Base-by-base conservation (phyloP, 2,888 invertebrate species). In the Homarus gammarus region DNA sequence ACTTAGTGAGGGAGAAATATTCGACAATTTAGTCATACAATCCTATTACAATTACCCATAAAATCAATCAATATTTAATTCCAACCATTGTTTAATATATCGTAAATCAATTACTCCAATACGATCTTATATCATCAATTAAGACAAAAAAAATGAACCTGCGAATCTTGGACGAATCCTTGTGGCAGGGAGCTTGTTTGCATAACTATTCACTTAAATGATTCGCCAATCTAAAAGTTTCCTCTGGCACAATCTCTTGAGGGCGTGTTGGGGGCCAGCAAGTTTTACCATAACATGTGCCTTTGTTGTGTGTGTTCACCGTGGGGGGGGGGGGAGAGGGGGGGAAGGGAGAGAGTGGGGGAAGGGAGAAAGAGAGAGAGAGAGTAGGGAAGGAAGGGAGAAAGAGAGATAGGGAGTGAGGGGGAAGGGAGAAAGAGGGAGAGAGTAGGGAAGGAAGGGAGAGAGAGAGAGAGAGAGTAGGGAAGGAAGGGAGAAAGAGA, bases 201-300 rank as follows among this genome's bases (percentile, higher is more conserved):
- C 56, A 56, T 44, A 2, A 56, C 56, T 56, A 56, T 56, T 56
- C 56, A 56, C 56, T 56, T 22, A 22, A 56, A 15, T 56, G 56
- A 56, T 56, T 56, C 22, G 56, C 56, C 56, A 56, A 56, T 56
- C 56, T 56, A 56, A 56, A 56, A 56, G 18, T 56, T 56, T 56
- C 56, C 56, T 56, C 56, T 22, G 15, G 15, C 56, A 12, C 56
- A 22, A 15, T 56, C 56, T 56, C 56, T 10, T 3, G 22, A 22
- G 56, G 15, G 18, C 56, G 56, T 56, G 0, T 56, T 15, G 12
- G 18, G 56, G 56, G 18, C 56, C 12, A 44, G 12, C 12, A 44
- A 44, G 44, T 44, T 44, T 5, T 44, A 44, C 44, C 12, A 44
- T 44, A 12, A 44, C 6, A 12, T 44, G 44, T 44, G 44, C 5